phyloP scores from a whole-genome alignment of 2,797 vertebrate species.

The Tapirus indicus region DNA sequence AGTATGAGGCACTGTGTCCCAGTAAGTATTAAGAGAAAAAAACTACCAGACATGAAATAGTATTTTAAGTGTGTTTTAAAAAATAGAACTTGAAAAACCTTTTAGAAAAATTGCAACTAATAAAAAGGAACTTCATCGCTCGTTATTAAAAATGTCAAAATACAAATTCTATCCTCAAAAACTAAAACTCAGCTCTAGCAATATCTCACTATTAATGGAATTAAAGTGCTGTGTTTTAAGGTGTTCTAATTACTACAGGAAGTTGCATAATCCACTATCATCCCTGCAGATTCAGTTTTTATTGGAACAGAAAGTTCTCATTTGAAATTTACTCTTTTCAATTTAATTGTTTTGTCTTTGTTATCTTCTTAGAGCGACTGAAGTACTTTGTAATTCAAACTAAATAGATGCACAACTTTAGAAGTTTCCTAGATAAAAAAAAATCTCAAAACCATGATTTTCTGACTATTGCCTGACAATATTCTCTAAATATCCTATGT shows the following conservation, averaged over 20 bases:
- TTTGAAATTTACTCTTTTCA: conserved; percentile 2
- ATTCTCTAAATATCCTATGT: background rate
- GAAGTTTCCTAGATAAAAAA: background rate
- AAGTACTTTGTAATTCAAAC: background rate
- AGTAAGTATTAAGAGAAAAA: background rate
- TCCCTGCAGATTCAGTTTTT: background rate
- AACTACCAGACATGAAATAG: background rate
- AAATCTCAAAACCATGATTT: background rate
- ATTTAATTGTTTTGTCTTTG: background rate
- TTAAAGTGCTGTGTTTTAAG: background rate
- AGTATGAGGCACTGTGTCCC: background rate
- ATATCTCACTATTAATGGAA: background rate
- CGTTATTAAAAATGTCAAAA: conserved; percentile 40
- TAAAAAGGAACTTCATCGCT: background rate
- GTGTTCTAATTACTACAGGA: background rate
- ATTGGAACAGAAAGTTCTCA: background rate
- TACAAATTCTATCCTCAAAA: background rate
- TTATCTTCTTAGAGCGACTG: background rate
- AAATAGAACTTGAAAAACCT: background rate
- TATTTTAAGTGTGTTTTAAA: background rate
- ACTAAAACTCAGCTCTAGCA: background rate
- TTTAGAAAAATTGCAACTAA: background rate
- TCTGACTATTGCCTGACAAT: background rate
- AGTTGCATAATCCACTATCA: background rate
- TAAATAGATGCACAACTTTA: background rate